Evolutionary conservation across 2,113 vertebrate genomes (phyloP), one percentile per base, ranked within the genome.

Genomic region (Melierax canorus): DNA sequence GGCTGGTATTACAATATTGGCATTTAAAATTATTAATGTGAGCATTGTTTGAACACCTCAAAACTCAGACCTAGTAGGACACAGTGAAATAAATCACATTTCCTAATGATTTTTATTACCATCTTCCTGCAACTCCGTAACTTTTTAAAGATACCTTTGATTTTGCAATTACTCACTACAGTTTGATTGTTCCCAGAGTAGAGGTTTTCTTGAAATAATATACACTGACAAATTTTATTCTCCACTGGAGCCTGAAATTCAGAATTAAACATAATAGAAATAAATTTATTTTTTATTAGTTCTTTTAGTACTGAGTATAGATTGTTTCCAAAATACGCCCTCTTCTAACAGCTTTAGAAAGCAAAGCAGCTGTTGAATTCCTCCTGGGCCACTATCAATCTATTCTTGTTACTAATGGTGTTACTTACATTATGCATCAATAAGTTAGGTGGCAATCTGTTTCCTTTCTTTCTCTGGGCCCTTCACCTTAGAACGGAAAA

Each of bases 211-310:
- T 53, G 80, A 89, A 94, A 75, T 87, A 94, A 94, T 4, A 76
- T 6, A 79, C 53, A 58, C 64, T 69, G 95, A 82, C 69, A 95
- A 86, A 94, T 96, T 97, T 95, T 95, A 88, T 95, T 89, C 92
- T 96, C 92, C 91, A 92, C 62, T 88, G 83, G 96, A 97, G 95
- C 95, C 58, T 94, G 94, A 97, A 97, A 95, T 90, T 51, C 66
- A 79, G 66, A 95, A 95, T 95, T 96, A 94, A 91, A 59, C 1
- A 8, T 60, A 95, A 95, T 72, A 69, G 69, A 92, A 94, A 94
- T 89, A 95, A 91, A 97, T 96, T 78, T 89, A 36, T 59, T 78
- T 93, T 96, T 95, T 95, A 97, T 97, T 95, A 92, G 86, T 88
- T 94, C 67, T 94, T 95, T 94, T 90, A 95, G 95, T 69, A 69